Percentiles rank a stretch among this genome's conserved stretches.
Evolutionary conservation across 2,113 vertebrate genomes (phyloP).

Genomic region (Tympanuchus pallidicinctus): DNA sequence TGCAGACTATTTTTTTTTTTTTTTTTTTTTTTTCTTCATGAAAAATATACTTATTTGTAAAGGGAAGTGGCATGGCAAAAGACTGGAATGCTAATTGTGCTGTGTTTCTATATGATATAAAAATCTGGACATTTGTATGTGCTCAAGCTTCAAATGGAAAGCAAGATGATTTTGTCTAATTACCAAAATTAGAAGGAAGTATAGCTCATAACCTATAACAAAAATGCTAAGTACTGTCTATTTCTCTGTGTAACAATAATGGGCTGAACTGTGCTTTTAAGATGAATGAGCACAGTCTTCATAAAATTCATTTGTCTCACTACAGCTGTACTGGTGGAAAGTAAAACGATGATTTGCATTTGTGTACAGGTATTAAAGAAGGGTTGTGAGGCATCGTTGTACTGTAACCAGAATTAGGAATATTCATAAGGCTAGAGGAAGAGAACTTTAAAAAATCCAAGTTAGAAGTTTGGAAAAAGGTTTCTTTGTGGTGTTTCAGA

Average conservation of each 20-base stretch:
- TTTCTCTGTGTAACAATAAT: neutral
- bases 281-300: neutral
- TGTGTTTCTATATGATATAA: neutral
- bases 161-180: constrained; percentile 12
- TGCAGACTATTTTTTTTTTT: neutral
- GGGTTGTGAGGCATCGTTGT: neutral
- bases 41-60: neutral
- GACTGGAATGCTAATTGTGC: neutral
- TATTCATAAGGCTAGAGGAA: neutral
- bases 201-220: neutral
- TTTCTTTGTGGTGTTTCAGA: neutral
- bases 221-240: constrained; percentile 9
- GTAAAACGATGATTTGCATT: neutral
- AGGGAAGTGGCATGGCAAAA: neutral
- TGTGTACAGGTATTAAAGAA: neutral
- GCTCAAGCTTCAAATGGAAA: constrained; percentile 20
- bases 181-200: neutral
- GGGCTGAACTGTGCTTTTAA: neutral
- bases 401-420: neutral
- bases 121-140: neutral
- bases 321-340: neutral
- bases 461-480: neutral
- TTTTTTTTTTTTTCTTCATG: neutral
- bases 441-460: neutral
- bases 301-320: neutral